phyloP scores from a whole-genome alignment of 2,888 invertebrate species.

The Aromia moschata region DNA sequence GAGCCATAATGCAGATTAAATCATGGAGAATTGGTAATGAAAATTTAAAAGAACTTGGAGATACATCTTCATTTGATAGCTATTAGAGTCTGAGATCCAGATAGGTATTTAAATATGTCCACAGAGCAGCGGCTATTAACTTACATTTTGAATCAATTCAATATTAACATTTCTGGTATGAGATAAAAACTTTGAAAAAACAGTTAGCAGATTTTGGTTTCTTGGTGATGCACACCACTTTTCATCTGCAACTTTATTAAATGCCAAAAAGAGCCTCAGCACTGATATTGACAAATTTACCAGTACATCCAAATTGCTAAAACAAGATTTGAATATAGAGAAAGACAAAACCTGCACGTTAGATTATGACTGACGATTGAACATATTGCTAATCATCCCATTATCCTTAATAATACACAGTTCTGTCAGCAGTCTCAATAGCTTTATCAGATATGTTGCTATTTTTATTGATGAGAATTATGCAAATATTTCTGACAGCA shows the following conservation, averaged over 20 bases:
- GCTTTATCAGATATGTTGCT: conserved; percentile 33
- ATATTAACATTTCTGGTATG: conserved; percentile 28
- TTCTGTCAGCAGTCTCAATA: conserved; percentile 35
- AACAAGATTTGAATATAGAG: not conserved
- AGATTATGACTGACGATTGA: conserved; percentile 35
- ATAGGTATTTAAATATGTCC: not conserved
- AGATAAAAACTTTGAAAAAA: conserved; percentile 39
- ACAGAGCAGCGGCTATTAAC: not conserved
- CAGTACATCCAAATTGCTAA: conserved; percentile 34
- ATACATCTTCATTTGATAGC: conserved; percentile 42
- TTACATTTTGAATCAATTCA: conserved; percentile 33
- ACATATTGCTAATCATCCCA: conserved; percentile 34
- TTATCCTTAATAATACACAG: conserved; percentile 40
- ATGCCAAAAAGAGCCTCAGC: conserved; percentile 30
- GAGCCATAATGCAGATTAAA: conserved; percentile 37
- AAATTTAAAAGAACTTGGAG: conserved; percentile 43
- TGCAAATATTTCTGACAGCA: conserved; percentile 38
- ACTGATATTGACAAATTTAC: conserved; percentile 37
- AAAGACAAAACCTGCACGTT: not conserved
- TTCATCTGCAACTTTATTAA: conserved; percentile 35
- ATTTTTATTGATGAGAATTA: conserved; percentile 39
- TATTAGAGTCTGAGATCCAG: conserved; percentile 35
- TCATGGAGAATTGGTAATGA: conserved; percentile 39
- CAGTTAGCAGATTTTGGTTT: conserved; percentile 40
- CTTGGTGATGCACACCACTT: conserved; percentile 37